phyloP scores from a whole-genome alignment of 1,140 invertebrate genomes.

The Orchesella cincta region DNA sequence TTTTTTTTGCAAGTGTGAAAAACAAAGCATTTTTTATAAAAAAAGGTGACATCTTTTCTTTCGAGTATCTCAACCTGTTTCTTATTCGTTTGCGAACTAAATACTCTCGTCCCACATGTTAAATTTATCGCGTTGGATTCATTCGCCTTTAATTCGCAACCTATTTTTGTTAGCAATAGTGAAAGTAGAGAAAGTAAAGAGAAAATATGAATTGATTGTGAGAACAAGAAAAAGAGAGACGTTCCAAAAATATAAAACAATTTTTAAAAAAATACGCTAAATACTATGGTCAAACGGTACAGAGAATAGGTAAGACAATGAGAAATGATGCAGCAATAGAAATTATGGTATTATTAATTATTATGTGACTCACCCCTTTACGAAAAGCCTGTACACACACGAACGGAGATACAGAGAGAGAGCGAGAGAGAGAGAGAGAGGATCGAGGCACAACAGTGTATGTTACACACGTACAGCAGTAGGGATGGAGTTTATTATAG shows the following conservation, averaged over 20 bases:
- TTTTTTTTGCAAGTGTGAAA: too few relatives aligned
- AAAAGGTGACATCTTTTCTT: too few relatives aligned
- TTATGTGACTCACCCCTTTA: constrained; percentile 51
- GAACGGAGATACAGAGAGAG: constrained; percentile 32
- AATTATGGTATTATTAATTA: constrained; percentile 15
- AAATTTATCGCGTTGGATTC: too few relatives aligned
- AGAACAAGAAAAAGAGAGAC: background rate
- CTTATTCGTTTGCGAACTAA: too few relatives aligned
- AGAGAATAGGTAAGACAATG: constrained; percentile 51
- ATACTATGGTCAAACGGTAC: constrained; percentile 52
- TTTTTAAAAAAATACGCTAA: constrained; percentile 32
- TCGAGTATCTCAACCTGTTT: too few relatives aligned
- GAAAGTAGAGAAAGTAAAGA: too few relatives aligned
- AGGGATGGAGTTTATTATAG: constrained; percentile 36
- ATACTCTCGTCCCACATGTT: too few relatives aligned
- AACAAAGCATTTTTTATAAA: too few relatives aligned
- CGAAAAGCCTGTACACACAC: constrained; percentile 51
- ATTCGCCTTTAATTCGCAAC: too few relatives aligned
- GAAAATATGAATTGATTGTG: background rate
- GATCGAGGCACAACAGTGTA: constrained; percentile 26
- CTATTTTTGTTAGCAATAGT: too few relatives aligned
- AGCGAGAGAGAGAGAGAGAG: constrained; percentile 11
- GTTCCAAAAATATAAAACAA: background rate
- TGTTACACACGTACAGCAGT: constrained; percentile 33
- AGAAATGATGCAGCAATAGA: constrained; percentile 3